These are phyloP conservation scores for Urophycis tenuis DNA, from an alignment of 2,797 vertebrate species.

Conservation along the genomic window DNA sequence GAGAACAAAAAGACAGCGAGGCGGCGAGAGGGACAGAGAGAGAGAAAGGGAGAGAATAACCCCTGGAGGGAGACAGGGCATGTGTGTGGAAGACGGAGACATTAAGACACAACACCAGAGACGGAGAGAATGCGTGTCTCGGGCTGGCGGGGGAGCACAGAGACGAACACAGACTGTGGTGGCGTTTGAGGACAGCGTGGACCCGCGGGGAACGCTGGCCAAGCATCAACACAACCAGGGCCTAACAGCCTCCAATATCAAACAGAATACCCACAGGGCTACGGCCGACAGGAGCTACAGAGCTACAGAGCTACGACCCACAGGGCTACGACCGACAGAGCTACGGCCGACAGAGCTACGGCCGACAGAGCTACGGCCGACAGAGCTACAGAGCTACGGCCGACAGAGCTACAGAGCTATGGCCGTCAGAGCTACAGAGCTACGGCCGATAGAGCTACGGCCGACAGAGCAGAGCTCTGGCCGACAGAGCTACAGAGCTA, in stretches of 20 bases:
- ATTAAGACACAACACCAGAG: background rate
- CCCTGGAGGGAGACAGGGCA: background rate
- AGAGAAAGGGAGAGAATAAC: background rate
- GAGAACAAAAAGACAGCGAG: background rate
- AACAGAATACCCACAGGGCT: background rate
- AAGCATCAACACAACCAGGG: too few relatives aligned
- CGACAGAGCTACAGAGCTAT: background rate
- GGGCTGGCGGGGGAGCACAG: background rate
- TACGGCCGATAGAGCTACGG: background rate
- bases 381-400: background rate
- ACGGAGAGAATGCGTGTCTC: background rate
- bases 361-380: background rate
- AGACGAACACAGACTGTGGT: background rate
- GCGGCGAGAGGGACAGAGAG: background rate
- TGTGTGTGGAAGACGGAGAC: background rate
- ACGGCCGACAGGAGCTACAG: background rate
- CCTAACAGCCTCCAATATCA: background rate
- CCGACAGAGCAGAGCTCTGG: background rate
- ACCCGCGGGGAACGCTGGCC: too few relatives aligned
- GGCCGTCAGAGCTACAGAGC: too few relatives aligned
- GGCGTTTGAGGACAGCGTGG: background rate
- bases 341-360: too few relatives aligned
- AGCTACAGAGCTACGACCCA: too few relatives aligned
- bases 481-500: background rate
- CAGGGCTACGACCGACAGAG: background rate